Conservation (phyloP, 1,140 invertebrate genomes). For the Homalodisca vitripennis region DNA sequence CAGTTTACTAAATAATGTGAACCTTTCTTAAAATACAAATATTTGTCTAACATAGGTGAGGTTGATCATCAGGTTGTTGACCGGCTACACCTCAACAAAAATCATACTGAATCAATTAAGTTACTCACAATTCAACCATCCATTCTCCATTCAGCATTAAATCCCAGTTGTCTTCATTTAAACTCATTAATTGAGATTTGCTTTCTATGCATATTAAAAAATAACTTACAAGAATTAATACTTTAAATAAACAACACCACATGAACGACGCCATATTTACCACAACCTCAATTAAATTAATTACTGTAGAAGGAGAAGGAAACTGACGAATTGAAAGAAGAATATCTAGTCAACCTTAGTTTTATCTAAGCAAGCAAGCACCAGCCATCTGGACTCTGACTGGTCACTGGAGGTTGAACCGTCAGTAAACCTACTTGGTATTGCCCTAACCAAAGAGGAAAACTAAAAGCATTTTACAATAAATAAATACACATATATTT, state of each 20-base stretch:
- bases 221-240: slow-evolving; percentile 16
- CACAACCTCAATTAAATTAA: too few relatives aligned
- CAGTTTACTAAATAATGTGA: background rate
- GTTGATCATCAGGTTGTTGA: background rate
- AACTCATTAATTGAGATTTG: slow-evolving; percentile 37
- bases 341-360: too few relatives aligned
- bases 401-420: too few relatives aligned
- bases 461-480: too few relatives aligned
- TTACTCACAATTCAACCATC: slow-evolving; percentile 96
- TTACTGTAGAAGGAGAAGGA: too few relatives aligned
- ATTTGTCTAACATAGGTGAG: background rate
- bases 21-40: background rate
- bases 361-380: too few relatives aligned
- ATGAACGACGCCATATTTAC: slow-evolving; percentile 9
- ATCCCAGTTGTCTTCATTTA: slow-evolving; percentile 84
- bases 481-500: too few relatives aligned
- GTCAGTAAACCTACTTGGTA: too few relatives aligned
- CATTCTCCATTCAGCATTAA: slow-evolving; percentile 84
- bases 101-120: slow-evolving; percentile 8
- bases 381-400: too few relatives aligned
- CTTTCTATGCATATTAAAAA: background rate
- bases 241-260: slow-evolving; percentile 8
- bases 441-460: too few relatives aligned
- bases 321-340: too few relatives aligned
- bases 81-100: background rate